Base-by-base conservation (phyloP, 2,888 invertebrate species). In the Scaptomyza caliginosa region DNA sequence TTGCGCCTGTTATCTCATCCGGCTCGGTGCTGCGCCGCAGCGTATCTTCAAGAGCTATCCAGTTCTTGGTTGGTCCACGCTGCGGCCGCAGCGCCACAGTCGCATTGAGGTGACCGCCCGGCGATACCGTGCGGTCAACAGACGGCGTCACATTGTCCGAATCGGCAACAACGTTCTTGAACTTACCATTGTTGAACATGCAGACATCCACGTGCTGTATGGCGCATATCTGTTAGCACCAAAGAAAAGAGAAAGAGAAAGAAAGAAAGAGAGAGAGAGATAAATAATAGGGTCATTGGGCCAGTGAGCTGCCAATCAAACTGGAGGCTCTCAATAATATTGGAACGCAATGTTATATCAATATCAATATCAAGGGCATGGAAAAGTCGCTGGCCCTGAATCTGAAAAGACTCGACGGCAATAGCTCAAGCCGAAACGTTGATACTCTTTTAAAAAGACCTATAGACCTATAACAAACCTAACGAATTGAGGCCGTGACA, bases 171-270 rank as follows among this genome's bases (percentile, higher is more conserved):
- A 96, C 95, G 90, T 97, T 97, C 92, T 97, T 97, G 92, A 97
- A 97, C 92, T 97, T 97, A 0, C 97, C 97, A 87, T 97, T 97
- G 75, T 97, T 97, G 92, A 98, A 97, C 96, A 98, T 97, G 91
- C 97, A 97, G 1, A 98, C 97, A 89, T 97, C 97, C 21, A 97
- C 97, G 90, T 97, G 96, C 89, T 97, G 97, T 2, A 97, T 95
- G 57, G 96, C 94, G 88, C 96, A 93, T 4, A 96, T 94, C 97
- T 97, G 92, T 7, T 28, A 4, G 5, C 21, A 6, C 10, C 7
- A 16, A 24, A 62, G 23, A 0, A 5, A 13, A 19, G 2, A 17
- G 13, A 32, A 4, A 17, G 7, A 39, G 23, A 34, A 32, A 16
- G 3, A 32, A 7, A 10, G 13, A 17, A 5, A 21, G 6, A 10